Conservation (phyloP, 2,888 invertebrate genomes). For the Yponomeuta plumbellus region DNA sequence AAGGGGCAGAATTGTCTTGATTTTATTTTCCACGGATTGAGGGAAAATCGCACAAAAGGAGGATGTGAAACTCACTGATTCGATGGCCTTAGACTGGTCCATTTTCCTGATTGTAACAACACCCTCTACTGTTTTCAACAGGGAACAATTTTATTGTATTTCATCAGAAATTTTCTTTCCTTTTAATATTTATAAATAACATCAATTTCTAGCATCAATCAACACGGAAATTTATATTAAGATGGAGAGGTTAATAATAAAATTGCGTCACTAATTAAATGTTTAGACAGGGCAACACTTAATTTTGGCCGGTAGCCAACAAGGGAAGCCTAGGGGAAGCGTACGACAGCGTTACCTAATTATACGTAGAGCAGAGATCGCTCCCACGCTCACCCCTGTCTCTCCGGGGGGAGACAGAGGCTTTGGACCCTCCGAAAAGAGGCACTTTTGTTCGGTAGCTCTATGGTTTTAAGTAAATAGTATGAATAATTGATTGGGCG, state of each 20-base stretch:
- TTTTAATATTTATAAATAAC: not conserved
- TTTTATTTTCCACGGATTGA: not conserved
- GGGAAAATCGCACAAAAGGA: conserved; percentile 16
- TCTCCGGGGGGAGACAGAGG: conserved; percentile 15
- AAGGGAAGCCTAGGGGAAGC: conserved; percentile 7
- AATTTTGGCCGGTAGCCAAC: not conserved
- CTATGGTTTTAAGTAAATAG: conserved; percentile 17
- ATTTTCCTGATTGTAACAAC: conserved; percentile 60
- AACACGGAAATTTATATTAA: not conserved
- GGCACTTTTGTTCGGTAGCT: not conserved
- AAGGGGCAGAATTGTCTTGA: not conserved
- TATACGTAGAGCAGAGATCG: conserved; percentile 15
- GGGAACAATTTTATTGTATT: not conserved
- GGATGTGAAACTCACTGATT: conserved; percentile 32
- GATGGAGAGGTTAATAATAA: not conserved
- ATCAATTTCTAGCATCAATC: conserved; percentile 28
- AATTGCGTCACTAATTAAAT: not conserved
- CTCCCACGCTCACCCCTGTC: conserved; percentile 30
- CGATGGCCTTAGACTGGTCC: conserved; percentile 46
- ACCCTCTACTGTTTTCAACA: conserved; percentile 22
- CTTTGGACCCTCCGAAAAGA: conserved; percentile 10
- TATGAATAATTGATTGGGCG: conserved; percentile 17
- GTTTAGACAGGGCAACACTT: not conserved
- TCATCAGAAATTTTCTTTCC: not conserved
- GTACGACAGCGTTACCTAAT: conserved; percentile 10